These are phyloP conservation scores for Papilio glaucus DNA, from an alignment of 1,140 invertebrate genomes.

Conservation along the genomic window DNA sequence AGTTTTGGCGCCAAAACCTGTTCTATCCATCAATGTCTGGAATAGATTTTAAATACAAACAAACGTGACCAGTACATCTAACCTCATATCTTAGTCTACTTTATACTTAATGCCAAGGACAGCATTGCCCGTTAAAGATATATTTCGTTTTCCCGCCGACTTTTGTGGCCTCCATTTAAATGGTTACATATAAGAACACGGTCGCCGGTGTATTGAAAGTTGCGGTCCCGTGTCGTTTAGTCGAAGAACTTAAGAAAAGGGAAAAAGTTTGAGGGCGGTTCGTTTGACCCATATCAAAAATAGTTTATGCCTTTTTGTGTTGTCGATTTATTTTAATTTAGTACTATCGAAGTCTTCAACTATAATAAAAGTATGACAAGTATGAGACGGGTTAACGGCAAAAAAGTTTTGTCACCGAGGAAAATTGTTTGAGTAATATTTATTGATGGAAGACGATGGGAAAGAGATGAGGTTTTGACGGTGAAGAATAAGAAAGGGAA, in stretches of 20 bases:
- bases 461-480: too few species aligned
- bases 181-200: conserved; percentile 51
- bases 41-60: too few species aligned
- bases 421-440: not conserved
- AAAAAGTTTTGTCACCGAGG: not conserved
- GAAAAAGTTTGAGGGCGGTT: conserved; percentile 42
- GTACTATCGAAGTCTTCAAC: conserved; percentile 28
- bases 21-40: too few species aligned
- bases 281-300: conserved; percentile 55
- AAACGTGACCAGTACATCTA: too few species aligned
- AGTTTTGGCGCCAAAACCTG: not conserved
- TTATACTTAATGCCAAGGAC: too few species aligned
- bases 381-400: conserved; percentile 13
- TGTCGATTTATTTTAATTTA: conserved; percentile 36
- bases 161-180: conserved; percentile 55
- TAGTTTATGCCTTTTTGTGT: conserved; percentile 36
- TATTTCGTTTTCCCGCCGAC: conserved; percentile 49
- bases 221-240: conserved; percentile 46
- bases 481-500: too few species aligned
- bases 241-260: conserved; percentile 41
- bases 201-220: conserved; percentile 50
- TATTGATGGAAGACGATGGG: too few species aligned
- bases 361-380: conserved; percentile 26
- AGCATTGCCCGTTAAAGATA: conserved; percentile 51
- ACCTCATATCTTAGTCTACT: too few species aligned